Percentiles rank a stretch among this genome's conserved stretches.
Conservation (phyloP, 1,140 invertebrate genomes). For the Probaryconus sp. region DNA sequence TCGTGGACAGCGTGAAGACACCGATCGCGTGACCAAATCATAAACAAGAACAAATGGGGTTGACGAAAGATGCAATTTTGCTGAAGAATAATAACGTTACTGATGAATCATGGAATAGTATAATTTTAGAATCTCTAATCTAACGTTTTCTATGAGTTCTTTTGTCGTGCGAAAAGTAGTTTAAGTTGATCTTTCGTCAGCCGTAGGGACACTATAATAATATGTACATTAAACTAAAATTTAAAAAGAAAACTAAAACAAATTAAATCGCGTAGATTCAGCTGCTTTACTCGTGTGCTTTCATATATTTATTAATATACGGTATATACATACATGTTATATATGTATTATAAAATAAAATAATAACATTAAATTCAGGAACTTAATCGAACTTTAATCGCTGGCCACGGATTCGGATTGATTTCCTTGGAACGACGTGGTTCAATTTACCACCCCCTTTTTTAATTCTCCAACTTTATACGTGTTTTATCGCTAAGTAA, state of each 20-base stretch:
- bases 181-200: no score
- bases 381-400: conserved; percentile 10
- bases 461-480: conserved; percentile 75
- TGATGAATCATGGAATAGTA: no score
- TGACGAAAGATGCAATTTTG: no score
- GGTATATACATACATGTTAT: conserved; percentile 57
- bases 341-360: conserved; percentile 52
- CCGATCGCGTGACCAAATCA: conserved; percentile 13
- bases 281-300: conserved; percentile 60
- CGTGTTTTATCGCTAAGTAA: conserved; percentile 72
- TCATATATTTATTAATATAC: conserved; percentile 53
- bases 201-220: no score
- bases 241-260: conserved; percentile 15
- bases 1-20: conserved; percentile 25
- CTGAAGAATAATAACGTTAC: no score
- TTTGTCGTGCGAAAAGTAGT: no score
- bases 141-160: no score
- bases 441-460: conserved; percentile 66
- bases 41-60: no score
- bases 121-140: no score
- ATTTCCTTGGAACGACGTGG: conserved; percentile 55
- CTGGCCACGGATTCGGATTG: conserved; percentile 24
- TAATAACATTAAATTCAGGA: no score
- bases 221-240: not conserved
- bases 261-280: conserved; percentile 50